phyloP scores from a whole-genome alignment of 2,113 vertebrate genomes.

The Leptobrachium ailaonicum region DNA sequence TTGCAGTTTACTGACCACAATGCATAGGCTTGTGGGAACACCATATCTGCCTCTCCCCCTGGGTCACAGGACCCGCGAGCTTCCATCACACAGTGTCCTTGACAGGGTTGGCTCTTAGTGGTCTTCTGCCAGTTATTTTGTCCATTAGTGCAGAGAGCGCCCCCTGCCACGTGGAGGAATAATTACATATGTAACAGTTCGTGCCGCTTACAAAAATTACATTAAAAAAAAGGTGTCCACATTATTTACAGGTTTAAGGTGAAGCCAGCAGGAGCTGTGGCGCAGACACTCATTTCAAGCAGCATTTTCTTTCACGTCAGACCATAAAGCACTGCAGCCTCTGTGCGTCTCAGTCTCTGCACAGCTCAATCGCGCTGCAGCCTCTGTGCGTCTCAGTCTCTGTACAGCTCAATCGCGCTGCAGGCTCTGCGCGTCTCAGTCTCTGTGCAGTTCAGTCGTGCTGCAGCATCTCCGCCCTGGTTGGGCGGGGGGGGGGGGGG shows the following conservation, averaged over 20 bases:
- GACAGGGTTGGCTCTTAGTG: too few relatives aligned
- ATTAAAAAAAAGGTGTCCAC: constrained; percentile 72
- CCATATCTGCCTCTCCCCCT: too few relatives aligned
- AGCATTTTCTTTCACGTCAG: constrained; percentile 1
- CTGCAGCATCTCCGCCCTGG: too few relatives aligned
- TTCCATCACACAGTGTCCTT: too few relatives aligned
- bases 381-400: constrained; percentile 2
- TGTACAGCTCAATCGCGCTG: too few relatives aligned
- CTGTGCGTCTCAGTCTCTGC: not conserved
- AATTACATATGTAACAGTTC: constrained; percentile 61
- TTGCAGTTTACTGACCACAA: too few relatives aligned
- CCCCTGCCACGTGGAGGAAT: constrained; percentile 29
- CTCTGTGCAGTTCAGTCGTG: too few relatives aligned
- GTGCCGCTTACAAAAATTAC: constrained; percentile 65
- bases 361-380: not conserved
- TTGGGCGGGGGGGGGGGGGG: not conserved
- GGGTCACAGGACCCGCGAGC: too few relatives aligned
- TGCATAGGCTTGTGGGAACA: too few relatives aligned
- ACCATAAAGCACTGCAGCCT: not conserved
- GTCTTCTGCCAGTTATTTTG: too few relatives aligned
- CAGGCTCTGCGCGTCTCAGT: constrained; percentile 7
- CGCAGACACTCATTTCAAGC: constrained; percentile 24
- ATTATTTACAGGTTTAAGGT: constrained; percentile 74
- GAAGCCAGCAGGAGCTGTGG: not conserved
- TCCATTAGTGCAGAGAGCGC: too few relatives aligned